Percentiles rank a stretch among this genome's conserved stretches.
Evolutionary conservation across 2,113 vertebrate genomes (phyloP).

Genomic region (Enhydra lutris): DNA sequence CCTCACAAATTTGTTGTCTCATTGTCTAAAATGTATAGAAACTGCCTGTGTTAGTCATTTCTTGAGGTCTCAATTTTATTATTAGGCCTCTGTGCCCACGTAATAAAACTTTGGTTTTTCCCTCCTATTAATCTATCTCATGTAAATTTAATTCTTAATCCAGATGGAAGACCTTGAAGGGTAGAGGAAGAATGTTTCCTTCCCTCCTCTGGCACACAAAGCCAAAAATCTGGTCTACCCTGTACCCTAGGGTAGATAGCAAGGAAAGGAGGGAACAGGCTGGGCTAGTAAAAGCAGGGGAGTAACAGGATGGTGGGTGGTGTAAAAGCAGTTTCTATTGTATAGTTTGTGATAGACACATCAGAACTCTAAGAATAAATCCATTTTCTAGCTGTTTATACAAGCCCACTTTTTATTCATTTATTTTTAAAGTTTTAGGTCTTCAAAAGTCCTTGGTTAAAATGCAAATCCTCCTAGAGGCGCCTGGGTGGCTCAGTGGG

Average conservation of each 20-base stretch:
- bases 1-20: neutral
- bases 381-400: constrained; percentile 31
- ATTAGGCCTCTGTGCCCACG: neutral
- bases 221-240: neutral
- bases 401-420: neutral
- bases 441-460: neutral
- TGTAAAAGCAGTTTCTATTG: neutral
- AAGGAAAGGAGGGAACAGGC: neutral
- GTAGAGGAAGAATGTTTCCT: neutral
- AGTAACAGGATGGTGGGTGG: neutral
- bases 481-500: too few relatives aligned
- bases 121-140: neutral
- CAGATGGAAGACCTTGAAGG: neutral
- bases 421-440: neutral
- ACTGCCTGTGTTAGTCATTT: neutral
- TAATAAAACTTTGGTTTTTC: neutral
- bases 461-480: neutral
- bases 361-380: constrained; percentile 17
- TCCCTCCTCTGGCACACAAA: neutral
- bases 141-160: neutral
- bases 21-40: neutral
- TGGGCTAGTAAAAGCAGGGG: neutral
- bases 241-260: neutral
- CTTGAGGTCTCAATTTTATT: neutral
- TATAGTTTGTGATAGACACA: neutral